Conservation (phyloP, 2,888 invertebrate species). For the Drosophila hamatofila region DNA sequence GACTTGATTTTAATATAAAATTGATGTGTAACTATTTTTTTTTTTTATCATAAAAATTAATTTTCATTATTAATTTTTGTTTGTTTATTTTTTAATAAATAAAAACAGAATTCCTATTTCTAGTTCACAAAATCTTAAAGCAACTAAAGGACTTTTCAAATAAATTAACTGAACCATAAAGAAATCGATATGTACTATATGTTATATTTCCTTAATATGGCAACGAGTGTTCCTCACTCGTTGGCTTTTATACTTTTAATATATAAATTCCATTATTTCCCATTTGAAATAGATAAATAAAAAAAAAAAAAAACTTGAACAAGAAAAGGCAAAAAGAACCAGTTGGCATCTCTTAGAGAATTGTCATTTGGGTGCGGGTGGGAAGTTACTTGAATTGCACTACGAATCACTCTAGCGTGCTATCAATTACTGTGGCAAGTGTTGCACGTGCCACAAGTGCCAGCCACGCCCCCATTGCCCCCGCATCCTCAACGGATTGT, state of each 20-base stretch:
- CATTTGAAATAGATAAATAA: slow-evolving; percentile 5
- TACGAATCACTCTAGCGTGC: slow-evolving; percentile 79
- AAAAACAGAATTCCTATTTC: too few relatives aligned
- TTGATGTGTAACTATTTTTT: too few relatives aligned
- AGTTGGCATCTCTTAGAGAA: slow-evolving; percentile 35
- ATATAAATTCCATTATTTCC: background rate
- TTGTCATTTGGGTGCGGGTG: slow-evolving; percentile 50
- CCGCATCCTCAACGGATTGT: slow-evolving; percentile 46
- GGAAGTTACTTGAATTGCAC: slow-evolving; percentile 61
- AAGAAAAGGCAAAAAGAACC: slow-evolving; percentile 1
- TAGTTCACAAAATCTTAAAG: too few relatives aligned
- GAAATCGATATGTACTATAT: too few relatives aligned
- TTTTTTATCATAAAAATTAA: too few relatives aligned
- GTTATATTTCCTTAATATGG: too few relatives aligned
- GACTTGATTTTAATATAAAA: too few relatives aligned
- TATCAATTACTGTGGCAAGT: slow-evolving; percentile 80
- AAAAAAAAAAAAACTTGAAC: background rate
- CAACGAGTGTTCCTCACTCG: too few relatives aligned
- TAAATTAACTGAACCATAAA: too few relatives aligned
- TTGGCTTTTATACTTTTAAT: background rate
- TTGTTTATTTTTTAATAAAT: too few relatives aligned
- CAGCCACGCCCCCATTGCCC: slow-evolving; percentile 9
- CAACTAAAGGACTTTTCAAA: too few relatives aligned
- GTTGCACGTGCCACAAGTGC: slow-evolving; percentile 69
- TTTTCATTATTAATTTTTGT: too few relatives aligned